These are phyloP conservation scores for Oreochromis grahami DNA, from an alignment of 2,797 vertebrate species.

Conservation along the genomic window DNA sequence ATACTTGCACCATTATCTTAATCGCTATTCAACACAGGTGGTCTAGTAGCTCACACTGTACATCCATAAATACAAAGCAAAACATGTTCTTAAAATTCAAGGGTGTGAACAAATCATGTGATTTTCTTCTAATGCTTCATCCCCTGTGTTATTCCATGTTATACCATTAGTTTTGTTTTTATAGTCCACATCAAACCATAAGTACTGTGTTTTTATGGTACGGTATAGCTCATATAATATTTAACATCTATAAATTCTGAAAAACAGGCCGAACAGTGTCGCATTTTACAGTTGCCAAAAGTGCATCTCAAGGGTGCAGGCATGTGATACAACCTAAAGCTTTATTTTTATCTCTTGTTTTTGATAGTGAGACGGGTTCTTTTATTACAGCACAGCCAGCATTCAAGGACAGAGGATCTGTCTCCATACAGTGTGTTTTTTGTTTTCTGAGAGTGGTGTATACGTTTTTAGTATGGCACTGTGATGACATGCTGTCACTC, in stretches of 20 bases:
- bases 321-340: background rate
- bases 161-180: background rate
- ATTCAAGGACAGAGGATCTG: background rate
- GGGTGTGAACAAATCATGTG: background rate
- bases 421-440: background rate
- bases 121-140: background rate
- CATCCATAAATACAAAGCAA: background rate
- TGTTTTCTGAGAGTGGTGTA: background rate
- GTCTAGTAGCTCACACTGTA: background rate
- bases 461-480: background rate
- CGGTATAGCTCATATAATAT: background rate
- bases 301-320: background rate
- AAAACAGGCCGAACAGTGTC: background rate
- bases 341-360: background rate
- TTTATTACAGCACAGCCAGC: background rate
- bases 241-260: background rate
- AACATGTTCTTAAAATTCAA: background rate
- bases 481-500: background rate
- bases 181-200: background rate
- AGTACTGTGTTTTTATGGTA: background rate
- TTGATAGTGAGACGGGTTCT: fast-evolving
- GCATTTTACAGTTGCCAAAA: background rate
- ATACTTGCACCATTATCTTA: background rate
- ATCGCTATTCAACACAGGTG: background rate
- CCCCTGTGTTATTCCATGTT: background rate